Evolutionary conservation across 2,888 invertebrate species (phyloP).

Genomic region (Drosophila mettleri): DNA sequence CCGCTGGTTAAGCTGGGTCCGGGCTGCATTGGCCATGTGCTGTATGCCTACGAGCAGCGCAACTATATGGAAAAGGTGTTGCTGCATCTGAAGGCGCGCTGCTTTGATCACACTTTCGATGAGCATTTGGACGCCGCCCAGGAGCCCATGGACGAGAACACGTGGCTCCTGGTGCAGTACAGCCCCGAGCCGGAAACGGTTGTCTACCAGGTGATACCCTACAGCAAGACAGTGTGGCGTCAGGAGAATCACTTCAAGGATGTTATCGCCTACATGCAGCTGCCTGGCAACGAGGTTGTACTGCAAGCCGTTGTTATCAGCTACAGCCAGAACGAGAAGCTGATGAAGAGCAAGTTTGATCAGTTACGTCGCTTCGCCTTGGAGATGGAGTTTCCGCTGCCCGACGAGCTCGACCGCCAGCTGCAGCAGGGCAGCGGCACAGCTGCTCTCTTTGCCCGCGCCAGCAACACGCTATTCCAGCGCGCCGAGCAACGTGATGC

Average conservation of each 20-base stretch:
- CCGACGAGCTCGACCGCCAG: constrained; percentile 40
- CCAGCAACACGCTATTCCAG: constrained; percentile 48
- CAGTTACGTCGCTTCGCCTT: constrained; percentile 39
- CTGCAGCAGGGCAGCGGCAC: constrained; percentile 41
- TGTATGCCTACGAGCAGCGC: constrained; percentile 58
- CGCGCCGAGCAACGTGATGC: constrained; percentile 61
- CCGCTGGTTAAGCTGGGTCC: constrained; percentile 43
- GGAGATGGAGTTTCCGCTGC: constrained; percentile 43
- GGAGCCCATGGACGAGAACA: constrained; percentile 41
- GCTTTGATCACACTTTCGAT: constrained; percentile 64
- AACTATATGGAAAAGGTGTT: constrained; percentile 64
- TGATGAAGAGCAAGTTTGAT: constrained; percentile 50
- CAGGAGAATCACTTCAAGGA: constrained; percentile 70
- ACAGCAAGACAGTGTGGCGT: constrained; percentile 66
- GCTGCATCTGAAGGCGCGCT: constrained; percentile 61
- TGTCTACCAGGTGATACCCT: constrained; percentile 64
- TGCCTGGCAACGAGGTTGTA: constrained; percentile 46
- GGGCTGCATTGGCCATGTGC: constrained; percentile 55
- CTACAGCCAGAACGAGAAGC: constrained; percentile 46
- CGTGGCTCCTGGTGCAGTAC: constrained; percentile 78
- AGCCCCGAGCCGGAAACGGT: constrained; percentile 64
- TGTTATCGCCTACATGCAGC: constrained; percentile 70
- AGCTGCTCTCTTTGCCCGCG: constrained; percentile 47
- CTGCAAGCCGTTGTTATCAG: constrained; percentile 74
- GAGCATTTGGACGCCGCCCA: constrained; percentile 35